Evolutionary conservation across 2,888 invertebrate genomes (phyloP).

Genomic region (Anoncus sp.): DNA sequence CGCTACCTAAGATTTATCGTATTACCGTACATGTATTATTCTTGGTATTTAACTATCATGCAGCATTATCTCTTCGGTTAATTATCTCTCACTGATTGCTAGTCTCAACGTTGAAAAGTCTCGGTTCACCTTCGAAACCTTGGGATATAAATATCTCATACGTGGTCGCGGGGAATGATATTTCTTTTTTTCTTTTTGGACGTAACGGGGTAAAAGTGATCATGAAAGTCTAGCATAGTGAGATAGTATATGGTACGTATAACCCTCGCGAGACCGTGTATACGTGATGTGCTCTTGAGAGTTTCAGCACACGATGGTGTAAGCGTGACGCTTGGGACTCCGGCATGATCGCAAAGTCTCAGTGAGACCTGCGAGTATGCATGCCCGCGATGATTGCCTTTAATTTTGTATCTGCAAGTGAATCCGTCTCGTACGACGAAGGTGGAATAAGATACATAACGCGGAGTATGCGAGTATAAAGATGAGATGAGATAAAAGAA

Average conservation of each 20-base stretch:
- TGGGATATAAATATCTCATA: conserved; percentile 46
- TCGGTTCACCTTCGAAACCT: conserved; percentile 36
- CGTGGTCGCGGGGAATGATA: conserved; percentile 7
- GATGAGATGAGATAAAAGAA: conserved; percentile 45
- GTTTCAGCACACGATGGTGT: conserved; percentile 32
- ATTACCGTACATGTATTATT: conserved; percentile 8
- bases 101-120: conserved; percentile 38
- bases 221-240: conserved; percentile 39
- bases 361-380: conserved; percentile 37
- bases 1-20: not conserved
- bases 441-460: conserved; percentile 2
- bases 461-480: conserved; percentile 31
- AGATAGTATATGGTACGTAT: conserved; percentile 41
- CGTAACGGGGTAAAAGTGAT: conserved; percentile 50
- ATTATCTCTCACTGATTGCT: conserved; percentile 44
- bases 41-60: conserved; percentile 24
- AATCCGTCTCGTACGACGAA: conserved; percentile 6
- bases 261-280: conserved; percentile 21
- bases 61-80: conserved; percentile 36
- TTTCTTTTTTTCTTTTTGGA: conserved; percentile 18
- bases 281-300: conserved; percentile 36
- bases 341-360: conserved; percentile 28
- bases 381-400: conserved; percentile 60
- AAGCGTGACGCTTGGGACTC: conserved; percentile 53
- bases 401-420: conserved; percentile 54